Evolutionary conservation across 2,888 invertebrate genomes (phyloP), one percentile per base, ranked within the genome.

Genomic region (Scrobipalpa atriplicella): DNA sequence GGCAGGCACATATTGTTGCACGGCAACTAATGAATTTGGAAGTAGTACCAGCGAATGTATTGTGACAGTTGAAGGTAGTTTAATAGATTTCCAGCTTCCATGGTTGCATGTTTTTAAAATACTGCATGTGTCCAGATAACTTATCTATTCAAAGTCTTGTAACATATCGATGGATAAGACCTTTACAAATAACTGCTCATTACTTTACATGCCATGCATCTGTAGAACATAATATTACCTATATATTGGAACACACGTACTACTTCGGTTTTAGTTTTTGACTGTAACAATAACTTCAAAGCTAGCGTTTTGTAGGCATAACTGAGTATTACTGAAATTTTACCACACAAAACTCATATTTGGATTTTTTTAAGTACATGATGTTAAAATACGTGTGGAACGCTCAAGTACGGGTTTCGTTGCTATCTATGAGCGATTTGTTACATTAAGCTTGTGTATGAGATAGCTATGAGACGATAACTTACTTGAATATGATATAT

Each of bases 1-100:
- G 93, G 95, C 96, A 77, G 98, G 98, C 68, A 95, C 94, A 82
- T 98, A 98, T 84, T 95, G 94, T 68, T 98, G 98, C 85, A 94
- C 94, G 77, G 98, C 98, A 63, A 93, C 94, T 65, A 98, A 98
- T 89, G 94, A 95, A 77, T 94, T 96, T 77, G 99, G 99, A 74
- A 95, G 95, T 93, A 96, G 95, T 78, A 93, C 95, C 82, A 96
- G 96, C 80, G 95, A 95, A 82, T 94, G 97, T 80, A 93, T 95
- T 72, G 94, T 98, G 70, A 93, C 95, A 77, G 96, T 98, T 75
- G 97, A 98, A 95, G 96, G 97, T 97, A 95, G 87, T 75, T 21
- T 21, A 56, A 21, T 21, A 9, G n/a, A 58, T 38, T 82, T 81
- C 75, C 77, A 78, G 74, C 72, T 79, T 76, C 71, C 70, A 71